Percentiles rank a stretch among this genome's conserved stretches.
phyloP scores from a whole-genome alignment of 2,113 vertebrate genomes.

The Catharus bicknelli region DNA sequence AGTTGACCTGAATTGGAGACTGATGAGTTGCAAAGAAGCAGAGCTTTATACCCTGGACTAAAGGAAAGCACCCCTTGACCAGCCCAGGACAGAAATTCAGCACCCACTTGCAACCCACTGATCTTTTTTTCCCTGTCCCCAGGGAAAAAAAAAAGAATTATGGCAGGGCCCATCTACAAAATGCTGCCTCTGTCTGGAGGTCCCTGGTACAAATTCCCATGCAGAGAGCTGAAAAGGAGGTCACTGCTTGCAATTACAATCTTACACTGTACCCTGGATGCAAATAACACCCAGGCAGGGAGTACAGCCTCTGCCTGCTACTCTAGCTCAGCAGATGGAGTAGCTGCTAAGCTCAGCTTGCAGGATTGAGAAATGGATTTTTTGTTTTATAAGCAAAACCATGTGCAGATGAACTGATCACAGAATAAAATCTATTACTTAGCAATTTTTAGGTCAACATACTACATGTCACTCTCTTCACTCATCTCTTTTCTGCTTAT shows the following conservation, averaged over 20 bases:
- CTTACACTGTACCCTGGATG: background rate
- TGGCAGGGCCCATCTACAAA: background rate
- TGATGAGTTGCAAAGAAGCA: background rate
- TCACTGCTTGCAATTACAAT: background rate
- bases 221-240: background rate
- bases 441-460: background rate
- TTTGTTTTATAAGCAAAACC: background rate
- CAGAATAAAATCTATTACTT: slow-evolving; percentile 13
- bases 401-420: background rate
- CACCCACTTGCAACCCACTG: background rate
- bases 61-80: background rate
- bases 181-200: background rate
- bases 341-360: background rate
- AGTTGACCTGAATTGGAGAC: background rate
- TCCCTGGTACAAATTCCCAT: background rate
- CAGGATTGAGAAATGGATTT: slow-evolving; percentile 26
- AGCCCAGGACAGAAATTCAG: background rate
- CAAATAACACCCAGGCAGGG: background rate
- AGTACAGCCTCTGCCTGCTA: background rate
- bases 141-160: background rate
- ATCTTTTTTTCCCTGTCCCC: background rate
- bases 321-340: slow-evolving; percentile 23
- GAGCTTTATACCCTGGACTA: background rate
- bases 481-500: background rate
- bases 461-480: background rate